Evolutionary conservation across 2,797 vertebrate genomes (phyloP).

Genomic region (Podarcis lilfordi): DNA sequence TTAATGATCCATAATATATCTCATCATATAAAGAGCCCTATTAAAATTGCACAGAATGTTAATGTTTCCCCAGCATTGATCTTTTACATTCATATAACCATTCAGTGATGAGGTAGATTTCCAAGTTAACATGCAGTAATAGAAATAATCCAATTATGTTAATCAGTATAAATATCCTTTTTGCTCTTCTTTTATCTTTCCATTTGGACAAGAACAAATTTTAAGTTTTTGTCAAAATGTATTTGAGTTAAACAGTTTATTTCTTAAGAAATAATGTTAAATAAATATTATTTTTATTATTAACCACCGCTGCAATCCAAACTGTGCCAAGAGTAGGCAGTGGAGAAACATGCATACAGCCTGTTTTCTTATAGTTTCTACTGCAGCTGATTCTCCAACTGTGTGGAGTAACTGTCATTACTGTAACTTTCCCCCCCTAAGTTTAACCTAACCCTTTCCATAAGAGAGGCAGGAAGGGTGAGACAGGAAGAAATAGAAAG

Average conservation of each 20-base stretch:
- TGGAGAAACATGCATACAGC: not conserved
- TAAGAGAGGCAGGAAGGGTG: too few species aligned
- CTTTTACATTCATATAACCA: not conserved
- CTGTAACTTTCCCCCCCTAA: too few species aligned
- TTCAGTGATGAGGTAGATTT: not conserved
- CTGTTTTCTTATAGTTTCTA: not conserved
- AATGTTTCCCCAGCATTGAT: not conserved
- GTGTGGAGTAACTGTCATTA: not conserved
- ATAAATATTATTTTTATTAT: conserved; percentile 34
- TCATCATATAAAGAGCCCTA: not conserved
- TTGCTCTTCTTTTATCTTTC: not conserved
- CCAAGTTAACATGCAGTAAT: not conserved
- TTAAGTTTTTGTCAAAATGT: not conserved
- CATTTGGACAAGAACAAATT: not conserved
- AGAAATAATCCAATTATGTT: not conserved
- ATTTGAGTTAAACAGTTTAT: not conserved
- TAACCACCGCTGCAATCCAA: not conserved
- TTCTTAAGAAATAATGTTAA: conserved; percentile 28
- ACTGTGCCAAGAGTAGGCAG: not conserved
- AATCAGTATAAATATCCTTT: not conserved
- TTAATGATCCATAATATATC: not conserved
- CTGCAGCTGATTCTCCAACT: not conserved
- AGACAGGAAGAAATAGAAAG: too few species aligned
- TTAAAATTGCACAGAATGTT: not conserved
- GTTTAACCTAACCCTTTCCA: too few species aligned